phyloP scores from a whole-genome alignment of 2,113 vertebrate species.

The Anhinga anhinga region DNA sequence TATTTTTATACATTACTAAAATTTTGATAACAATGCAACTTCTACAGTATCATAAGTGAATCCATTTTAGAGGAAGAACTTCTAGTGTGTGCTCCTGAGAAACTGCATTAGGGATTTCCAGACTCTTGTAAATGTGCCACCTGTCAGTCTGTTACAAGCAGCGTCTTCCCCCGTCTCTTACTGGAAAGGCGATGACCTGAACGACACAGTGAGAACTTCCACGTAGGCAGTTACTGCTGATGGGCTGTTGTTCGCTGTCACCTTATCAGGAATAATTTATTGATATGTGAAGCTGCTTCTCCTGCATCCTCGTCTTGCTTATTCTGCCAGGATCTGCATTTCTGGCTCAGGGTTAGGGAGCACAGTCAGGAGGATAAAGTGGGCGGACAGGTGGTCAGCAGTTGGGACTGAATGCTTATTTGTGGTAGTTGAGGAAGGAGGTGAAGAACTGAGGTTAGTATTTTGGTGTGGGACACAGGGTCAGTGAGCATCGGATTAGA shows the following conservation, averaged over 20 bases:
- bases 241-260: background rate
- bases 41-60: background rate
- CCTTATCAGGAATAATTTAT: background rate
- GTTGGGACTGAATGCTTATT: background rate
- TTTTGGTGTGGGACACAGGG: rapidly evolving
- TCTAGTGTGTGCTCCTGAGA: background rate
- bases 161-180: background rate
- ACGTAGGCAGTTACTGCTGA: background rate
- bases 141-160: background rate
- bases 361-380: background rate
- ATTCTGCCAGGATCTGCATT: background rate
- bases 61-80: background rate
- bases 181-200: background rate
- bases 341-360: background rate
- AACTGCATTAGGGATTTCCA: background rate
- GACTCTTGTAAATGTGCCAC: background rate
- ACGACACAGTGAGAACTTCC: background rate
- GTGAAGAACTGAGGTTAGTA: background rate
- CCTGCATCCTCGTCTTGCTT: background rate
- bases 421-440: background rate
- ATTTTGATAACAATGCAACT: background rate
- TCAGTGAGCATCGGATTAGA: background rate
- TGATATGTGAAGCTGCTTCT: background rate
- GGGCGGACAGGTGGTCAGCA: background rate
- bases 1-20: background rate